Base-by-base conservation (phyloP, 2,797 vertebrate species). In the Synanceia verrucosa region DNA sequence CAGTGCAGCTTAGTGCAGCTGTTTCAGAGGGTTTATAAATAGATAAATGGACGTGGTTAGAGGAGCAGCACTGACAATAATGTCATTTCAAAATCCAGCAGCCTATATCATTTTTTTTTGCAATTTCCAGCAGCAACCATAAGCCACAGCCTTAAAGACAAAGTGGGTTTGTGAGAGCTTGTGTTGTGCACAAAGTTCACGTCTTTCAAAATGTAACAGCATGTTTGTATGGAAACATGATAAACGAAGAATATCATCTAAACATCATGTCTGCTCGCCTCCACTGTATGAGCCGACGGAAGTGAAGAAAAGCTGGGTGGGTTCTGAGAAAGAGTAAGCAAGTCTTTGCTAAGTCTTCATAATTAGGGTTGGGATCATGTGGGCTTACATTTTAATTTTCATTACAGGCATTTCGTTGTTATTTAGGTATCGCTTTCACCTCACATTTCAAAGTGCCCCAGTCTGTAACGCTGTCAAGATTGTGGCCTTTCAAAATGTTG, bases 11-110 rank as follows among this genome's bases (percentile, higher is more conserved):
- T 77, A 76, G 61, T 78, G 87, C 84, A 85, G 65, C 64, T 87
- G 88, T 81, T 85, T 78, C 60, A 73, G 70, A 75, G 80, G 79
- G 85, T 88, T 88, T 90, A 90, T 84, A 90, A 90, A 92, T 81
- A 89, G 88, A 90, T 85, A 83, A 87, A 89, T 84, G 70, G 69
- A 53, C 48, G 79, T 77, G 70, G 65, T 83, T 82, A 74, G 82
- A 86, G 78, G 69, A 74, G 80, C 83, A 77, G 72, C 60, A 79
- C 75, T 73, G 77, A 88, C 70, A 84, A 86, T 86, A 89, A 88
- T 87, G 79, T n/a, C 48, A 85, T 87, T 87, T 78, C 71, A 78
- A 85, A 46, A 78, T 76, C 72, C 74, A 73, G 55, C 72, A 41
- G 37, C 37, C 37, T 41, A 62, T 83, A 80, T 83, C 81, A 79